Evolutionary conservation across 2,797 vertebrate genomes (phyloP), one percentile per base, ranked within the genome.

Genomic region (Typhlichthys eigenmanni): DNA sequence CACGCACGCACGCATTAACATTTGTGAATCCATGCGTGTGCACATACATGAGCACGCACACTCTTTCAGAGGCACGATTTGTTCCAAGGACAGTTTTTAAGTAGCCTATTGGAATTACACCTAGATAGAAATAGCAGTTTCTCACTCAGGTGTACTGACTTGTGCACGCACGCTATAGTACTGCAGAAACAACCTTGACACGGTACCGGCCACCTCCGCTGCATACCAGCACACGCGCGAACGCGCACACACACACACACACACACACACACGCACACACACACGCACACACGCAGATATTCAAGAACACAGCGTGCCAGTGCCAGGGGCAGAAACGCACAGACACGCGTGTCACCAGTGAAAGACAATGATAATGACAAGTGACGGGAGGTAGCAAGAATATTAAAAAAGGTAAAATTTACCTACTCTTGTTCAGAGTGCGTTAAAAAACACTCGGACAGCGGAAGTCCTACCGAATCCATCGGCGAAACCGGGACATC

Each of bases 401-500:
- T 24, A n/a, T 32, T 51, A 46, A 76, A 89, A 29, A 87, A 88
- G 78, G 79, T 86, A 90, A 95, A 94, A 94, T 95, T 94, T 96
- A 98, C 97, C 95, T 97, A 98, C 97, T 98, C 95, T 96, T 98
- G 96, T 92, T 98, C 96, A 95, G 96, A 98, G 95, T 97, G 96
- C 93, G 97, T 94, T 90, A 96, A 93, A 94, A 98, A 96, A 95
- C 96, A 96, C 91, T 98, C 96, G 84, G 96, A 93, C 85, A 98
- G 92, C 81, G 93, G 96, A 92, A 95, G 95, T 98, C 97, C 97
- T 98, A 98, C 96, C 93, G 95, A 95, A 95, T 98, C 97, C 97
- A 98, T 98, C 94, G 94, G 95, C 94, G 92, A 85, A 84, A 81
- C 89, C 91, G 93, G 92, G 91, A 92, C 91, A 97, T 92, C 94